Conservation (phyloP, 2,797 vertebrate genomes). For the Erpetoichthys calabaricus region DNA sequence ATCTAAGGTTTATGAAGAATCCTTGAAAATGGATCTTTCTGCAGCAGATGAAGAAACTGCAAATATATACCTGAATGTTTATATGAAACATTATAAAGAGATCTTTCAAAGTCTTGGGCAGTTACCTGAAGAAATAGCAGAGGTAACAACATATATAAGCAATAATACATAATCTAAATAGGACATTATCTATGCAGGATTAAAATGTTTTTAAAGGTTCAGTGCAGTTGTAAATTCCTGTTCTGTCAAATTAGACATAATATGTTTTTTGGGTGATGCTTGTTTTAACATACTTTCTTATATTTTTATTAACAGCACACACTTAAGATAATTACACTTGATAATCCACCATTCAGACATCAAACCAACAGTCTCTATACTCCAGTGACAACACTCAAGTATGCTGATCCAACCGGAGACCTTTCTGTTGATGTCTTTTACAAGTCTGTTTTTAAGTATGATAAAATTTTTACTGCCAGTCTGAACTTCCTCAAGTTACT, state of each 20-base stretch:
- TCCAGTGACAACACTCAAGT: slow-evolving; percentile 72
- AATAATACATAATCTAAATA: too few relatives aligned
- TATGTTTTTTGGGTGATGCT: too few relatives aligned
- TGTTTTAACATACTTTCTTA: too few relatives aligned
- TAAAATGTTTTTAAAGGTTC: too few relatives aligned
- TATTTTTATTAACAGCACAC: slow-evolving; percentile 50
- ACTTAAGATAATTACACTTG: slow-evolving; percentile 59
- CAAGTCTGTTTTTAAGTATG: slow-evolving; percentile 74
- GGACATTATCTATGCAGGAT: too few relatives aligned
- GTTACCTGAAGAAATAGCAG: slow-evolving; percentile 62
- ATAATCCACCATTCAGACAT: slow-evolving; percentile 70
- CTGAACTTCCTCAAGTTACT: slow-evolving; percentile 71
- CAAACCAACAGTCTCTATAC: slow-evolving; percentile 71
- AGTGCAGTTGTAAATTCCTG: too few relatives aligned
- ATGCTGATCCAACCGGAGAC: slow-evolving; percentile 67
- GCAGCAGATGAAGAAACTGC: slow-evolving; percentile 65
- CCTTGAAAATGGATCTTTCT: slow-evolving; percentile 64
- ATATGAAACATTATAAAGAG: slow-evolving; percentile 67
- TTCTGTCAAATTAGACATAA: too few relatives aligned
- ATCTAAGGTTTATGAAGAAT: slow-evolving; percentile 63
- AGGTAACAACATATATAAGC: slow-evolving; percentile 54
- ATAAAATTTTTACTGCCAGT: slow-evolving; percentile 69
- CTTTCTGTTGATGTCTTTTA: slow-evolving; percentile 72
- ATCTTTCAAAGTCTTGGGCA: slow-evolving; percentile 68
- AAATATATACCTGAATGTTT: slow-evolving; percentile 69